Base-by-base conservation (phyloP, 2,888 invertebrate species). In the Aphidius colemani region DNA sequence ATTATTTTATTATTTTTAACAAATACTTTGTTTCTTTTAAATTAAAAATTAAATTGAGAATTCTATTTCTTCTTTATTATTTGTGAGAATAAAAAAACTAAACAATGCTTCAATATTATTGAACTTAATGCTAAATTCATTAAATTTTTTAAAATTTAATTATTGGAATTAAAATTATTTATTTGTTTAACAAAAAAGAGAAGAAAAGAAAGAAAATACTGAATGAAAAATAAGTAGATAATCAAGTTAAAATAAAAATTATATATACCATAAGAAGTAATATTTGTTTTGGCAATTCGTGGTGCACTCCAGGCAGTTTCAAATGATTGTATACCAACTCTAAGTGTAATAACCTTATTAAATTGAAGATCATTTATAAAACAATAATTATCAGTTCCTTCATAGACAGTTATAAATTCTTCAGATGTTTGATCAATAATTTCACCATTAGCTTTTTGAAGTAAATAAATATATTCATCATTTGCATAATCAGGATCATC, bases 301-400 rank as follows among this genome's bases (percentile, higher is more conserved):
- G 85, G 84, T 46, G 85, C 74, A 61, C 87, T 87, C 86, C 86
- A 87, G 6, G 85, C 83, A 67, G 84, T 84, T 83, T 72, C 83
- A 66, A 85, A 84, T 41, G 79, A 81, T 69, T 83, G 82, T 59
- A 86, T 84, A 71, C 86, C 83, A 6, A 87, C 85, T 69, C 87
- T 79, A 71, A 87, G 85, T 4, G 86, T 85, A 74, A 87, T 86
- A 3, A 79, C 74, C 60, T 82, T 80, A 66, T 82, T 77, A 18
- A 83, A 77, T 59, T 78, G 76, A 56, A 87, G 74, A 71, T 86
- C 85, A 72, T 85, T 83, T 7, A 86, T 82, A 50, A 85, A 80
- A 72, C 78, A 84, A 57, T 80, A 82, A 7, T 77, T 81, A 45
- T 85, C 84, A 39, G 83, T 72, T 46, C 87, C 86, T 67, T 77